These are phyloP conservation scores for Cryptocephalus moraei DNA, from an alignment of 2,888 invertebrate species.

Conservation along the genomic window DNA sequence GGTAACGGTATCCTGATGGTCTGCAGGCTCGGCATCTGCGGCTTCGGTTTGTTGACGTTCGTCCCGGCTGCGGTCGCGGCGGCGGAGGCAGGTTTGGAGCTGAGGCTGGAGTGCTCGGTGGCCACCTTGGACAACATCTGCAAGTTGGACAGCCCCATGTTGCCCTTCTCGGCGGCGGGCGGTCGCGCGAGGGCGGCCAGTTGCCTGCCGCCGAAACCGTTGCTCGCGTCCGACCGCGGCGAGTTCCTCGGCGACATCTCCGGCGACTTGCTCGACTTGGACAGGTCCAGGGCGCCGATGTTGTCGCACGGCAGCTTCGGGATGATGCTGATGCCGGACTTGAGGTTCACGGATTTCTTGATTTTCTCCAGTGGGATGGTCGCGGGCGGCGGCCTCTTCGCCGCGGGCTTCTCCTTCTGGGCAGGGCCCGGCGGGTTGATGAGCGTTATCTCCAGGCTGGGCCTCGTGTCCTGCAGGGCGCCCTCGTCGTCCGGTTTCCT, in stretches of 20 bases:
- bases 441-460: constrained; percentile 35
- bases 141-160: constrained; percentile 38
- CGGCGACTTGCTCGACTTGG: constrained; percentile 28
- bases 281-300: constrained; percentile 45
- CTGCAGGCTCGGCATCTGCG: constrained; percentile 32
- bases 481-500: constrained; percentile 23
- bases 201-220: constrained; percentile 19
- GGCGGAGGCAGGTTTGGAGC: constrained; percentile 15
- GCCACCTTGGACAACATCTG: constrained; percentile 43
- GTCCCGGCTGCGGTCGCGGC: constrained; percentile 3
- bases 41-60: constrained; percentile 19
- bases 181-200: constrained; percentile 9
- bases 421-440: constrained; percentile 25
- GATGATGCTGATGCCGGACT: constrained; percentile 30
- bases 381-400: constrained; percentile 43
- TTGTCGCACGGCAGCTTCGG: constrained; percentile 38
- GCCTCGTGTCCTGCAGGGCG: constrained; percentile 27
- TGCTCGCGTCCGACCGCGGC: constrained; percentile 20
- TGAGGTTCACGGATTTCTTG: constrained; percentile 34
- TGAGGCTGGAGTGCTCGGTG: constrained; percentile 27
- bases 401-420: constrained; percentile 14
- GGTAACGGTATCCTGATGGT: constrained; percentile 26
- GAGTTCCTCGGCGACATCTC: constrained; percentile 28
- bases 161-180: constrained; percentile 16
- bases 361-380: constrained; percentile 44